A percentile compares a stretch with the other conserved stretches of the same genome.
phyloP scores from a whole-genome alignment of 2,888 invertebrate species.

The Orchesellides sinensis region DNA sequence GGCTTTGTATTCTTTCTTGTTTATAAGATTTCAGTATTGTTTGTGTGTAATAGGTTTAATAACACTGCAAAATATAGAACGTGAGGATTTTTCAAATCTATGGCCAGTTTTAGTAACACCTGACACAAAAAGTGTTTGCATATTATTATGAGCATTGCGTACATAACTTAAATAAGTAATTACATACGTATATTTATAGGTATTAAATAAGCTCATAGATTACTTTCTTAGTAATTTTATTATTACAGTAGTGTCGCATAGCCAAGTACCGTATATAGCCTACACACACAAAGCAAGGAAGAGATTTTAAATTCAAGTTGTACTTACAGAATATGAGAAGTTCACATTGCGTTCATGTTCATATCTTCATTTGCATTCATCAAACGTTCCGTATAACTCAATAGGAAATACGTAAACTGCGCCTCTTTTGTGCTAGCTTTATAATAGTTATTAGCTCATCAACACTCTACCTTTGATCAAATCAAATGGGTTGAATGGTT shows the following conservation, averaged over 20 bases:
- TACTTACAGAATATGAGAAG: constrained; percentile 1
- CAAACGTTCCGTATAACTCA: constrained; percentile 1
- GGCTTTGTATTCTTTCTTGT: too few species aligned
- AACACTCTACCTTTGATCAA: constrained; percentile 9
- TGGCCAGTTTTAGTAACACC: too few species aligned
- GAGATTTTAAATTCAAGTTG: too few species aligned
- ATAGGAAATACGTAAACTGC: not conserved
- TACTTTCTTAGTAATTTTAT: too few species aligned
- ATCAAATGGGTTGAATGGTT: not conserved
- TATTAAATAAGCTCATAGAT: too few species aligned
- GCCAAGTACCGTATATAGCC: too few species aligned
- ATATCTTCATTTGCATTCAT: constrained; percentile 32
- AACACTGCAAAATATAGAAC: constrained; percentile 41
- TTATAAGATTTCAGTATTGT: too few species aligned
- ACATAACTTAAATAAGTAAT: too few species aligned
- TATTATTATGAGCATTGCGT: too few species aligned
- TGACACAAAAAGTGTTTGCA: too few species aligned
- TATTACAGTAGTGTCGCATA: too few species aligned
- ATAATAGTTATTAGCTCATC: constrained; percentile 47
- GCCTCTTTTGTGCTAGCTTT: not conserved
- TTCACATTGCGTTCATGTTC: constrained; percentile 29
- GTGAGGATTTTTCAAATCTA: constrained; percentile 39
- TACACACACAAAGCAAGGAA: constrained; percentile 28
- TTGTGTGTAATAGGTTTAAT: constrained; percentile 37
- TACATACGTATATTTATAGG: too few species aligned